These are phyloP conservation scores for Thunnus maccoyii DNA, from an alignment of 2,113 vertebrate species.

Conservation along the genomic window DNA sequence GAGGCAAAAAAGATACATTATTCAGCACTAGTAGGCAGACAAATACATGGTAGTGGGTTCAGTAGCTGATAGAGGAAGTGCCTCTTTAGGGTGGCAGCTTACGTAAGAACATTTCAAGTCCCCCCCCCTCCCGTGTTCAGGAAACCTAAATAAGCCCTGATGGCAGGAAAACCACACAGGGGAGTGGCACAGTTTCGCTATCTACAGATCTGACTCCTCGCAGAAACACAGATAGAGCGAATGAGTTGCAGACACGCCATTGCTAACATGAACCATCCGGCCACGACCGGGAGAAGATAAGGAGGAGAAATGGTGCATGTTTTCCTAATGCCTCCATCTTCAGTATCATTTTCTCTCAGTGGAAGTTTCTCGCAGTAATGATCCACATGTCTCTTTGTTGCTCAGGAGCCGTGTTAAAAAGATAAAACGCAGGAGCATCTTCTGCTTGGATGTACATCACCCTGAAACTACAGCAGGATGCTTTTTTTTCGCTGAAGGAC, in stretches of 20 bases:
- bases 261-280: conserved; percentile 74
- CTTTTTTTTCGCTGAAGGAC: conserved; percentile 39
- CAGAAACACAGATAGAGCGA: conserved; percentile 77
- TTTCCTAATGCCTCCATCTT: conserved; percentile 45
- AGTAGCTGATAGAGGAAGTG: conserved; percentile 71
- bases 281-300: conserved; percentile 56
- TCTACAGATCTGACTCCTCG: conserved; percentile 73
- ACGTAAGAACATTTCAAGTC: conserved; percentile 57
- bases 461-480: conserved; percentile 4
- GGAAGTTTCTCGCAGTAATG: conserved; percentile 33
- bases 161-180: conserved; percentile 80
- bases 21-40: background rate
- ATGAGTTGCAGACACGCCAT: conserved; percentile 78
- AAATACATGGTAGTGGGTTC: conserved; percentile 9
- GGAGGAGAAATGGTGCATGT: conserved; percentile 45
- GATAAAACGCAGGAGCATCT: conserved; percentile 35
- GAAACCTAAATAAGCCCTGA: conserved; percentile 75
- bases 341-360: conserved; percentile 50
- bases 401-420: conserved; percentile 10
- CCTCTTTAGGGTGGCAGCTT: conserved; percentile 71
- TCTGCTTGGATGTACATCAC: conserved; percentile 24
- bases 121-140: conserved; percentile 9
- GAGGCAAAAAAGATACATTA: background rate
- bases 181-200: conserved; percentile 75
- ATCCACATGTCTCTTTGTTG: conserved; percentile 33